Evolutionary conservation across 2,113 vertebrate genomes (phyloP), one percentile per base, ranked within the genome.

Genomic region (Cyanocitta stelleri): DNA sequence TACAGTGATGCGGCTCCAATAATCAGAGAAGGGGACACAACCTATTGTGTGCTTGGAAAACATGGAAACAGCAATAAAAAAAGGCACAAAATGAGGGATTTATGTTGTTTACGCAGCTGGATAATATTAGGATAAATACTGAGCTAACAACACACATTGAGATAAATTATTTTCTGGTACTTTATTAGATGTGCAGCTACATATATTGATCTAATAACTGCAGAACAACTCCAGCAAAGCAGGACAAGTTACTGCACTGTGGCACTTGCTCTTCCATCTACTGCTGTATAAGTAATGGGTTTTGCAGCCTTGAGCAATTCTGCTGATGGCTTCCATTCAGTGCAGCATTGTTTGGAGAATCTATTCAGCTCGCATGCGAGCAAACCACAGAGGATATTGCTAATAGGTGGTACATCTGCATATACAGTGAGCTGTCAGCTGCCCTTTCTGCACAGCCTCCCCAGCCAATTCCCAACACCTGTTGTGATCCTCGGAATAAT

Each of bases 401-500:
- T 58, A 77, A 91, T 84, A 88, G 91, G 85, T 73, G 89, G 44
- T 89, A 73, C 92, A 83, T 85, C 92, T 94, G 94, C 94, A 91
- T 83, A 79, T 80, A 81, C 80, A 63, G 74, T 44, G 41, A 90
- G 94, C 78, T 96, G 93, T 86, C 59, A 88, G 96, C 87, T 56
- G 66, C 93, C 86, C 87, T 73, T 73, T 77, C 80, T 58, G 54
- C 80, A 80, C 5, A 87, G 94, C 69, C 88, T 96, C 92, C 95
- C 95, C 72, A 90, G 95, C 85, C 94, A 79, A 85, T 83, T 90
- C 72, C 29, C 39, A 80, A 35, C 96, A 95, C 93, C 95, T 95
- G 95, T 87, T 93, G 90, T 58, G 52, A 88, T 64, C 88, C 68
- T 43, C 27, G 3, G 71, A 90, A 86, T 49, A 63, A 78, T 37